Conservation (phyloP, 1,140 invertebrate species). For the Diorhabda carinulata region DNA sequence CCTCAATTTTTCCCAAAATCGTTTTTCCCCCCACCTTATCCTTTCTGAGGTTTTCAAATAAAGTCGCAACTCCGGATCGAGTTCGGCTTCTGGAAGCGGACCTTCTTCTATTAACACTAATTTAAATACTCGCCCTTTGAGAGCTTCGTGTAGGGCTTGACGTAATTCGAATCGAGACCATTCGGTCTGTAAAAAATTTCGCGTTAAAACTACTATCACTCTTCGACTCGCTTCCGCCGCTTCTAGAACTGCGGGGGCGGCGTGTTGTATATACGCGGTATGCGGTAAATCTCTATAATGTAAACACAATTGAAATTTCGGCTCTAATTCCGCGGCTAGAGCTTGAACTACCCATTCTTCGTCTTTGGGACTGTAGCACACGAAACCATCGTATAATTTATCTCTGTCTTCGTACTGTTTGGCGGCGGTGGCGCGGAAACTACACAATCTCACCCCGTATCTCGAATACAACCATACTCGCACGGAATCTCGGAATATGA, state of each 20-base stretch:
- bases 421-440: conserved; percentile 49
- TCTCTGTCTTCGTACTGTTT: conserved; percentile 69
- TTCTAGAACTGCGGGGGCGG: conserved; percentile 74
- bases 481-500: conserved; percentile 79
- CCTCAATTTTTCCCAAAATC: conserved; percentile 87
- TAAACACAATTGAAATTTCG: conserved; percentile 80
- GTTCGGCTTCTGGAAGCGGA: conserved; percentile 70
- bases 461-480: conserved; percentile 83
- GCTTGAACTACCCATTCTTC: conserved; percentile 83
- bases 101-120: conserved; percentile 83
- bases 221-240: conserved; percentile 80
- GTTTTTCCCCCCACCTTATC: conserved; percentile 82
- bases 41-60: conserved; percentile 81
- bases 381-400: conserved; percentile 88
- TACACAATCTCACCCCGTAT: conserved; percentile 78
- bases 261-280: conserved; percentile 66
- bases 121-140: conserved; percentile 77
- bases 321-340: conserved; percentile 79
- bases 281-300: conserved; percentile 78
- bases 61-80: conserved; percentile 81
- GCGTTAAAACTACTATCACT: conserved; percentile 74
- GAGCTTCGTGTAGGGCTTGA: conserved; percentile 78
- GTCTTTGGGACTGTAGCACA: conserved; percentile 90
- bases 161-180: conserved; percentile 82
- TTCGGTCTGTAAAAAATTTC: conserved; percentile 82